phyloP scores from a whole-genome alignment of 1,140 invertebrate species.

The Drosophila setifemur region DNA sequence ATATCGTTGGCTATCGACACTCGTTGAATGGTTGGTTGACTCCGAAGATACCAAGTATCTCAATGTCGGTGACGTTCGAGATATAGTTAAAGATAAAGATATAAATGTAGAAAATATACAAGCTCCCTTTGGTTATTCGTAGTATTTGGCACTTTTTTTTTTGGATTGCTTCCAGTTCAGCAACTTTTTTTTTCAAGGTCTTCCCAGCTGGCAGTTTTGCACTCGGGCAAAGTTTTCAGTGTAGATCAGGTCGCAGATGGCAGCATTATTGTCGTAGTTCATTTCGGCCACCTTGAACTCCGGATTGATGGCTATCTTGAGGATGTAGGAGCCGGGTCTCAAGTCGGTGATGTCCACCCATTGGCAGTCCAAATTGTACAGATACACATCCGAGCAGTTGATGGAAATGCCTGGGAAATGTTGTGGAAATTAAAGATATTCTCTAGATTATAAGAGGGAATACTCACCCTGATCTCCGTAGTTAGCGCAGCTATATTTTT shows the following conservation, averaged over 20 bases:
- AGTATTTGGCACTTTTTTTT: conserved; percentile 65
- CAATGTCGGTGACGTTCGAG: conserved; percentile 41
- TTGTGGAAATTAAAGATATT: background rate
- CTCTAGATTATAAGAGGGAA: too few species aligned
- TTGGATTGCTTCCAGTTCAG: too few species aligned
- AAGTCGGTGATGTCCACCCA: conserved; percentile 98
- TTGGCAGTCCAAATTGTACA: conserved; percentile 97
- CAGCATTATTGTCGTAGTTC: conserved; percentile 95
- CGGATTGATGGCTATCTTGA: conserved; percentile 93
- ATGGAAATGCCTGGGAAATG: conserved; percentile 91
- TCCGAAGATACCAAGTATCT: conserved; percentile 36
- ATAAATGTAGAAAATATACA: conserved; percentile 9
- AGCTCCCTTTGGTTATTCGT: conserved; percentile 49
- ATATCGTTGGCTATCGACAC: too few species aligned
- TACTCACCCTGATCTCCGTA: conserved; percentile 94
- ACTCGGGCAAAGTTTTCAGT: conserved; percentile 89
- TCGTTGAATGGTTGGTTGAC: conserved; percentile 62
- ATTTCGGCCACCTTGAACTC: conserved; percentile 92
- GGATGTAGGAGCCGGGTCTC: conserved; percentile 91
- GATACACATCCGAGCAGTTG: conserved; percentile 97
- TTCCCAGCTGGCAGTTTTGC: conserved; percentile 87
- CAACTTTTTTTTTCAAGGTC: conserved; percentile 85
- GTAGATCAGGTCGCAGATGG: conserved; percentile 91
- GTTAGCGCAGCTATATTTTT: conserved; percentile 93
- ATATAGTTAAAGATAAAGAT: conserved; percentile 1